A percentile compares a stretch with the other conserved stretches of the same genome.
Evolutionary conservation across 2,113 vertebrate genomes (phyloP).

Genomic region (Nansenia antarctica): DNA sequence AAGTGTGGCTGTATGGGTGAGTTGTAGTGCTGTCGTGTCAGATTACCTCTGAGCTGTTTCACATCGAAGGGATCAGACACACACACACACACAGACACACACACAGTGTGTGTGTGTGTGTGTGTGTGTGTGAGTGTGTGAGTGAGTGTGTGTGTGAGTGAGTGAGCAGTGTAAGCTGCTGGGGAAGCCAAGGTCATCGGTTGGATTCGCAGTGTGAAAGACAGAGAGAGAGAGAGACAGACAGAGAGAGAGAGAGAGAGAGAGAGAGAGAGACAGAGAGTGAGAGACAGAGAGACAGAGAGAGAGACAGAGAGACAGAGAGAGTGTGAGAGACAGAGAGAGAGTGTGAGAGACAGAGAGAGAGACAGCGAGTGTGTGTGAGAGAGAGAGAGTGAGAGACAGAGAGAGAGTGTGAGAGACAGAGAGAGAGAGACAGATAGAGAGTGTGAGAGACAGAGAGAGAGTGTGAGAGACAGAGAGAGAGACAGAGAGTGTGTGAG

Average conservation of each 20-base stretch:
- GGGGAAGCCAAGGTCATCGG: constrained; percentile 25
- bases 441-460: not conserved
- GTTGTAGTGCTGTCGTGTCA: not conserved
- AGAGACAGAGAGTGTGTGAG: not conserved
- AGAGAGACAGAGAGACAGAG: not conserved
- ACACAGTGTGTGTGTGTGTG: constrained; percentile 14
- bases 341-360: not conserved
- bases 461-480: not conserved
- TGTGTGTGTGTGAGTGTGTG: constrained; percentile 24
- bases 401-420: not conserved
- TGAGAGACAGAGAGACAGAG: too few relatives aligned
- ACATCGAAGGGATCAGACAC: constrained; percentile 30
- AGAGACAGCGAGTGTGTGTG: not conserved
- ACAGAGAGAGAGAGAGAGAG: too few relatives aligned
- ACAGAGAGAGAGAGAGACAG: too few relatives aligned
- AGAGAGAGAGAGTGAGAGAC: not conserved
- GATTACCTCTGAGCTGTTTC: constrained; percentile 40
- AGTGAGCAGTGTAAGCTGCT: not conserved
- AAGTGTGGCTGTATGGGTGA: not conserved
- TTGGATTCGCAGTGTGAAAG: not conserved
- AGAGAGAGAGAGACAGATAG: not conserved
- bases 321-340: not conserved
- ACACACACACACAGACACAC: not conserved
- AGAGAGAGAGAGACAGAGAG: too few relatives aligned
- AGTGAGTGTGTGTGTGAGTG: not conserved